Evolutionary conservation across 2,888 invertebrate species (phyloP).

Genomic region (Archaeoteleia sp.): DNA sequence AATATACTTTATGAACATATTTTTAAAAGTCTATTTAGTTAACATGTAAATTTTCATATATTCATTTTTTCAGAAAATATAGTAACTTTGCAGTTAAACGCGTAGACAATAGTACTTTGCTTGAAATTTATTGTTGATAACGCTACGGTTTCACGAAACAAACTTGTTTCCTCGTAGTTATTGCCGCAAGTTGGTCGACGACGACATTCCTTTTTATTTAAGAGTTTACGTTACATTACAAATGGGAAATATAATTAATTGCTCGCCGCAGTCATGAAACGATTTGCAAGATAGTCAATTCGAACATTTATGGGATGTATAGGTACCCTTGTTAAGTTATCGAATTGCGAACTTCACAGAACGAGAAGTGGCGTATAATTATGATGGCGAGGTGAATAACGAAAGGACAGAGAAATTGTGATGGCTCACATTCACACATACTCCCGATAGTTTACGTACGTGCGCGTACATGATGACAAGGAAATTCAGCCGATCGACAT

Average conservation of each 20-base stretch:
- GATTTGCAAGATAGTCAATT: conserved; percentile 22
- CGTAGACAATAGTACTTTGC: no score
- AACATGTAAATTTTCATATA: no score
- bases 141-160: no score
- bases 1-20: no score
- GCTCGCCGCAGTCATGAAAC: conserved; percentile 22
- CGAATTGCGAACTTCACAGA: conserved; percentile 26
- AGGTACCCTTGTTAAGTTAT: conserved; percentile 22
- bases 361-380: conserved; percentile 22
- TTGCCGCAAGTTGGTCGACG: no score
- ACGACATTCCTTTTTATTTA: no score
- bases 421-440: conserved; percentile 15
- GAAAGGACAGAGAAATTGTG: conserved; percentile 9
- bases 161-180: no score
- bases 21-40: no score
- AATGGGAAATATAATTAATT: conserved; percentile 10
- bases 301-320: conserved; percentile 22
- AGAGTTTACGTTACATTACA: background rate
- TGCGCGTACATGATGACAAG: conserved; percentile 14
- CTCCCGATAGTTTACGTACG: background rate
- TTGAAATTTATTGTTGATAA: no score
- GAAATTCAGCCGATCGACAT: conserved; percentile 10
- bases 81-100: no score
- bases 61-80: no score
- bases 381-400: conserved; percentile 18